These are phyloP conservation scores for Orthosia gracilis DNA, from an alignment of 2,888 invertebrate genomes.

Conservation along the genomic window DNA sequence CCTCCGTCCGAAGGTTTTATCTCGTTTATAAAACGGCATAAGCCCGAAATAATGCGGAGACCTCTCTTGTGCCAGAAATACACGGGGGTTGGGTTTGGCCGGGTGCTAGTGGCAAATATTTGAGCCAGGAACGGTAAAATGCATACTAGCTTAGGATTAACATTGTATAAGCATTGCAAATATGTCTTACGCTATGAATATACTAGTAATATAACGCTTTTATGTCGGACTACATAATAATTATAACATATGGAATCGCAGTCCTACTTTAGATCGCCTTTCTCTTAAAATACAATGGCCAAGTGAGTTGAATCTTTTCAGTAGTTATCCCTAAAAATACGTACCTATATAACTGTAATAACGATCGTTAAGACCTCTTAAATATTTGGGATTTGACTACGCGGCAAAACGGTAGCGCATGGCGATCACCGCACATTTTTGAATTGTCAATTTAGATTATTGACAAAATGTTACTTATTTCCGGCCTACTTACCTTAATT, in stretches of 20 bases:
- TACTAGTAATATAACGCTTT: background rate
- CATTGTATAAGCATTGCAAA: background rate
- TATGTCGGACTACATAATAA: background rate
- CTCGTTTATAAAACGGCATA: conserved; percentile 70
- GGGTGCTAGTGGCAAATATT: conserved; percentile 11
- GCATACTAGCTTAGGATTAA: background rate
- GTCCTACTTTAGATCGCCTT: background rate
- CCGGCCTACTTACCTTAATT: too few species aligned
- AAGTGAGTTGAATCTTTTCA: too few species aligned
- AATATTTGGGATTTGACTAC: too few species aligned
- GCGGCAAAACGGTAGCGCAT: too few species aligned
- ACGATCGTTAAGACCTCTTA: too few species aligned
- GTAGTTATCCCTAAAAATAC: too few species aligned
- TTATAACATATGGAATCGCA: background rate
- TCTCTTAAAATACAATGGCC: too few species aligned
- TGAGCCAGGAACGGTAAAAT: conserved; percentile 4
- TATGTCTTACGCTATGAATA: background rate
- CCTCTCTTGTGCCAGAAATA: conserved; percentile 53
- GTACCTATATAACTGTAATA: too few species aligned
- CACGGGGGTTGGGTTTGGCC: conserved; percentile 18
- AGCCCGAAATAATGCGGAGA: conserved; percentile 70
- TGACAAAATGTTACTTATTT: too few species aligned
- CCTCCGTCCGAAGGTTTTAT: conserved; percentile 62
- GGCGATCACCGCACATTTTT: too few species aligned
- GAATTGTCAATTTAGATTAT: too few species aligned